These are phyloP conservation scores for Phodopus roborovskii DNA, from an alignment of 2,113 vertebrate species.

Conservation along the genomic window DNA sequence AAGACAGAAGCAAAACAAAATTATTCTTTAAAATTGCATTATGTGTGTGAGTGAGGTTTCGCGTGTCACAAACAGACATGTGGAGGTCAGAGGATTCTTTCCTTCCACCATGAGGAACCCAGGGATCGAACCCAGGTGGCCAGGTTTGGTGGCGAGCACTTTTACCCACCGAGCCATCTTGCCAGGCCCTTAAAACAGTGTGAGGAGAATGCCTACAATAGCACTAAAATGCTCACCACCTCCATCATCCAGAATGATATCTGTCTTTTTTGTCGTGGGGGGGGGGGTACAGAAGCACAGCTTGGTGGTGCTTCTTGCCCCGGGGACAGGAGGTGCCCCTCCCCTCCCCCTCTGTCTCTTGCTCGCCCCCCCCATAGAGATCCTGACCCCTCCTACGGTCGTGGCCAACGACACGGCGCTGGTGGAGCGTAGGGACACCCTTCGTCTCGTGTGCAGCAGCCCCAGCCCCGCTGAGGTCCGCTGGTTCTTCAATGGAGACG, in stretches of 20 bases:
- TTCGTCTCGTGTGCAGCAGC: constrained; percentile 71
- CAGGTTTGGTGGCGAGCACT: neutral
- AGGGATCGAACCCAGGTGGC: neutral
- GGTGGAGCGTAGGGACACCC: constrained; percentile 79
- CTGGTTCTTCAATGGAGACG: constrained; percentile 78
- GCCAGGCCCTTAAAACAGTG: neutral
- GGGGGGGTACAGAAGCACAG: neutral
- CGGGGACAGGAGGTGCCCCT: constrained; percentile 61
- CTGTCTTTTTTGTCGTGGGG: neutral
- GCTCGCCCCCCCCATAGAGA: constrained; percentile 71
- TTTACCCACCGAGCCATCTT: neutral
- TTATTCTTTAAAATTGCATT: neutral
- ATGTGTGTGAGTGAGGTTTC: neutral
- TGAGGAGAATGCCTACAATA: neutral
- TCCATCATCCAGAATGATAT: constrained; percentile 37
- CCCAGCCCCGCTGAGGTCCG: constrained; percentile 65
- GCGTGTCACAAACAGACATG: no score
- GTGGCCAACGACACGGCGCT: constrained; percentile 56
- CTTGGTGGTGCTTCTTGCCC: neutral
- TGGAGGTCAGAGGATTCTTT: neutral
- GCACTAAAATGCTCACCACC: constrained; percentile 9
- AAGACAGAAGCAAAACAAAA: neutral
- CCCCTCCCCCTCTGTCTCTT: constrained; percentile 71
- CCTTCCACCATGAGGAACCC: neutral
- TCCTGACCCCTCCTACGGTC: constrained; percentile 74